Evolutionary conservation across 2,888 invertebrate species (phyloP), one percentile per base, ranked within the genome.

Genomic region (Metacarcinus magister): DNA sequence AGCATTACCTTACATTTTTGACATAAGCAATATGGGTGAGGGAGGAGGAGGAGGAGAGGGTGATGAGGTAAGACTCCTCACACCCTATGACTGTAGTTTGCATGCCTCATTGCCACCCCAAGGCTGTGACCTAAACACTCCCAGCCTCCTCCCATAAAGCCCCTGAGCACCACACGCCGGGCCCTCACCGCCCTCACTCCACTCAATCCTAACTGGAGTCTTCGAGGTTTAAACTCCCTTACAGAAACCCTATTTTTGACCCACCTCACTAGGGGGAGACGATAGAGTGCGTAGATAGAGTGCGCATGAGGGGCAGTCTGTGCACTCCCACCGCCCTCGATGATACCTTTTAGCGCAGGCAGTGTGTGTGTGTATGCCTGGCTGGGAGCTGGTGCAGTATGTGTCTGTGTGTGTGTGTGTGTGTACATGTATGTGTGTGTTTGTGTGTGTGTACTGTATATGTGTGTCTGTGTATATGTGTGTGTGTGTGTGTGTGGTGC

Each of bases 221-320:
- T 95, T 67, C 60, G 44, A 39, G n/a, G 13, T 92, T 94, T 90
- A 46, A 92, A 48, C 67, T 87, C 67, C 94, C 48, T 94, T 94
- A 48, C 94, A 96, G 92, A 87, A 94, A 96, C 94, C 96, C 96
- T 95, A 87, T 96, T 96, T 94, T 95, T 93, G 95, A 94, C 89
- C 91, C 46, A 95, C 95, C 96, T 95, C 96, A 96, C 95, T 96
- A 99, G 99, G 99, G 99, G 97, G 99, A 99, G 98, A 99, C 99
- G 99, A 99, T 99, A 98, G 99, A 99, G 98, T 99, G 99, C 98
- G 99, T 99, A 98, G 99, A 99, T 98, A 87, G 87, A 87, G 87
- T 87, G 87, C 87, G 87, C 87, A 87, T 87, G 87, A 32, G 87
- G 87, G 87, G 87, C 87, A 87, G 87, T 87, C 10, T 87, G 87